phyloP scores from a whole-genome alignment of 2,888 invertebrate genomes.

The Caenorhabditis sp. region DNA sequence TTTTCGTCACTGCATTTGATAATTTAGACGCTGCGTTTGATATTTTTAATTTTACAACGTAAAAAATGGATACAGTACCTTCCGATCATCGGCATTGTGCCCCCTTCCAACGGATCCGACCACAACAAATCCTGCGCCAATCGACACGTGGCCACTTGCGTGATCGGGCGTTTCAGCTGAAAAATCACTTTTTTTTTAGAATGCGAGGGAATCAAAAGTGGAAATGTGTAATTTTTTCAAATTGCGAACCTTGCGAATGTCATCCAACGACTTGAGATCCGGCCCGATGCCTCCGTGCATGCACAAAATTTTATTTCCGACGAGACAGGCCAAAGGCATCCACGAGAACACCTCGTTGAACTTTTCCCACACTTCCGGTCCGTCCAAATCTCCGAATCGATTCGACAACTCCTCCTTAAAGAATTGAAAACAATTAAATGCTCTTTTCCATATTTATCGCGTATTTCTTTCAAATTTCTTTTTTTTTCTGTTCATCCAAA shows the following conservation, averaged over 20 bases:
- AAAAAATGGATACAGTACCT: too few relatives aligned
- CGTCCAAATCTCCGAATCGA: constrained; percentile 30
- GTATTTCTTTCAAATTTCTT: too few relatives aligned
- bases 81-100: not conserved
- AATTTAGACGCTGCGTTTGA: too few relatives aligned
- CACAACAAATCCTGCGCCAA: constrained; percentile 54
- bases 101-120: constrained; percentile 53
- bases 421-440: too few relatives aligned
- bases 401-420: constrained; percentile 38
- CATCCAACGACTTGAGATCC: constrained; percentile 33
- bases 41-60: too few relatives aligned
- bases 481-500: too few relatives aligned
- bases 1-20: too few relatives aligned
- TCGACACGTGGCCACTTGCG: constrained; percentile 1
- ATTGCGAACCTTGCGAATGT: constrained; percentile 40
- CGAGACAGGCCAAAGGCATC: constrained; percentile 53
- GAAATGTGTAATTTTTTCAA: too few relatives aligned
- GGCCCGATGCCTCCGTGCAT: constrained; percentile 60
- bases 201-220: too few relatives aligned
- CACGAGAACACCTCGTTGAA: constrained; percentile 54
- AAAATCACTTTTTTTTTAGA: too few relatives aligned
- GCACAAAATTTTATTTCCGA: constrained; percentile 53
- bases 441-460: too few relatives aligned
- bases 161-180: constrained; percentile 46
- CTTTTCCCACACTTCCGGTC: constrained; percentile 39